Percentiles rank a stretch among this genome's conserved stretches.
These are phyloP conservation scores for Lordiphosa stackelbergi DNA, from an alignment of 1,140 invertebrate species.

Conservation along the genomic window DNA sequence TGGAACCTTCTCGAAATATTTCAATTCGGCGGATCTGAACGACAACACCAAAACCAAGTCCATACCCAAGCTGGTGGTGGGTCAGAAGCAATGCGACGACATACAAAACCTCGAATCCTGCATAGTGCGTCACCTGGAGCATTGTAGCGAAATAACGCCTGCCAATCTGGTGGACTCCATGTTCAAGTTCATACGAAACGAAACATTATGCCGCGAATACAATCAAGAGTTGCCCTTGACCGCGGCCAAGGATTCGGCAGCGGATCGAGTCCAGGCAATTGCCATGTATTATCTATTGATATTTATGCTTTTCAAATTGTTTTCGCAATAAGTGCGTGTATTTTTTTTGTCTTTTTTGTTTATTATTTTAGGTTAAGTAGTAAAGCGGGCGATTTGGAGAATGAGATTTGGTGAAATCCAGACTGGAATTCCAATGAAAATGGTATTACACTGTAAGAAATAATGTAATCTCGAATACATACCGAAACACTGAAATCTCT, in stretches of 20 bases:
- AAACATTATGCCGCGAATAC: slow-evolving; percentile 66
- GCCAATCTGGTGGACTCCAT: slow-evolving; percentile 88
- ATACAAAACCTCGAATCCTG: slow-evolving; percentile 81
- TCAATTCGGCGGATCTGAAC: slow-evolving; percentile 69
- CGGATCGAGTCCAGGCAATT: background rate
- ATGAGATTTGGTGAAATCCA: too few species aligned
- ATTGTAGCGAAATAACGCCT: slow-evolving; percentile 85
- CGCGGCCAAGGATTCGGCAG: slow-evolving; percentile 5
- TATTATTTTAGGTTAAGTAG: too few species aligned
- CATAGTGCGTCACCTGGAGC: slow-evolving; percentile 82
- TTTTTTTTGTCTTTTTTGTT: too few species aligned
- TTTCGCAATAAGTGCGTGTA: slow-evolving; percentile 22
- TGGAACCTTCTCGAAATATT: slow-evolving; percentile 78
- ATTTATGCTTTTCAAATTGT: slow-evolving; percentile 9
- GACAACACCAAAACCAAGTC: slow-evolving; percentile 46
- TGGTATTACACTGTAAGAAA: too few species aligned
- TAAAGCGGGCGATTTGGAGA: too few species aligned
- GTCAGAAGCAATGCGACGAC: slow-evolving; percentile 76
- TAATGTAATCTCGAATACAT: too few species aligned
- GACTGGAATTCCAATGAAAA: too few species aligned
- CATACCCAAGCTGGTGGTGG: slow-evolving; percentile 64
- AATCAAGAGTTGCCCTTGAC: slow-evolving; percentile 34
- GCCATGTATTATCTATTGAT: slow-evolving; percentile 7
- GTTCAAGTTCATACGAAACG: slow-evolving; percentile 81
- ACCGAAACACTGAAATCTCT: too few species aligned